Conservation (phyloP, 1,140 invertebrate genomes). For the Pachyrhynchus sulphureomaculatus region DNA sequence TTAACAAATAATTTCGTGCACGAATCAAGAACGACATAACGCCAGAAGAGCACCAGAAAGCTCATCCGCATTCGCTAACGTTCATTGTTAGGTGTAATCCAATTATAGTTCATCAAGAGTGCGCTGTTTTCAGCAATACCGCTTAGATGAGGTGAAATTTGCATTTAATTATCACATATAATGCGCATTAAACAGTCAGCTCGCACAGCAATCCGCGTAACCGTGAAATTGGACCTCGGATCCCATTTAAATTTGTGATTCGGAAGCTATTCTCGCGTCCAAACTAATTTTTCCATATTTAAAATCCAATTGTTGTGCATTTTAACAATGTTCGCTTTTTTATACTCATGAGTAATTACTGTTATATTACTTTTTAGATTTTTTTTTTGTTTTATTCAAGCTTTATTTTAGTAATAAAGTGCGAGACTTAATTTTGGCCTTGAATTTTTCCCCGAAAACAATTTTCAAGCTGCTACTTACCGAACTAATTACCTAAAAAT, state of each 20-base stretch:
- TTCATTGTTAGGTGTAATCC: constrained; percentile 49
- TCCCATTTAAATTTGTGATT: constrained; percentile 26
- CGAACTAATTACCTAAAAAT: too few species aligned
- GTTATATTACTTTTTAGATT: too few species aligned
- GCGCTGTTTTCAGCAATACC: constrained; percentile 49
- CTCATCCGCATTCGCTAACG: constrained; percentile 13
- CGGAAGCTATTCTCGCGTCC: neutral
- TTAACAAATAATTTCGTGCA: constrained; percentile 36
- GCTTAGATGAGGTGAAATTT: constrained; percentile 52
- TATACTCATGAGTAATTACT: too few species aligned
- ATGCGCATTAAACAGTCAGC: constrained; percentile 49
- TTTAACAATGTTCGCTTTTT: neutral
- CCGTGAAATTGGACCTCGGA: constrained; percentile 45
- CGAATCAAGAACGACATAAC: constrained; percentile 25
- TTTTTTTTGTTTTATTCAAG: too few species aligned
- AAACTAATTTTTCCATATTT: constrained; percentile 10
- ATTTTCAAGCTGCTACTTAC: too few species aligned
- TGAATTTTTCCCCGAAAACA: too few species aligned
- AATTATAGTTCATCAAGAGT: constrained; percentile 52
- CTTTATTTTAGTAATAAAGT: too few species aligned
- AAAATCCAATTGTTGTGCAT: neutral
- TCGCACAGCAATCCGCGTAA: constrained; percentile 36
- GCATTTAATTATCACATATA: constrained; percentile 53
- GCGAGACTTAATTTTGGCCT: too few species aligned
- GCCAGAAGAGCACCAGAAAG: constrained; percentile 9